Evolutionary conservation across 2,888 invertebrate species (phyloP), one percentile per base, ranked within the genome.

Genomic region (Epinotia bilunana): DNA sequence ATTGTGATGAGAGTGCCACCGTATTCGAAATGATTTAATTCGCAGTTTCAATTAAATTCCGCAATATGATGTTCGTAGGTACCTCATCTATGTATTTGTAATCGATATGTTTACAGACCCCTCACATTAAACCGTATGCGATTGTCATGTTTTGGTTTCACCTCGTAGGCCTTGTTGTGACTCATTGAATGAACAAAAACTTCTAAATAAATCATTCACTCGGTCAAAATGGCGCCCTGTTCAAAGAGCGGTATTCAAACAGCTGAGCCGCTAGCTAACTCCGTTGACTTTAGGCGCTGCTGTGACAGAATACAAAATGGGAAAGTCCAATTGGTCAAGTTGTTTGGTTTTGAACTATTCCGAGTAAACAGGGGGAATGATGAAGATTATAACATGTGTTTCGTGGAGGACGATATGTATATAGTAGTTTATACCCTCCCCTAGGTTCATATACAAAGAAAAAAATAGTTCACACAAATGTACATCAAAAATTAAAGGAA

Each of bases 171-270:
- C 43, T 62, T 46, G 46, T 62, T 23, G 46, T 13, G 28, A 13
- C 49, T 49, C 9, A 49, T 3, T 43, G 53, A 70, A 20, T 33
- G 61, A 61, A 28, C 69, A 28, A 28, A 53, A 62, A 6, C 69
- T 33, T 39, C 49, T 71, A 71, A 60, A 74, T 61, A 74, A 71
- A 61, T 55, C 65, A 55, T 61, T 23, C 70, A 28, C 60, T 74
- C 55, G 46, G 13, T 69, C 57, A 74, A 49, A 65, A 71, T 65
- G 60, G 53, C 73, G 53, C 23, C 43, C 13, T n/a, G 55, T 43
- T 57, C 67, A 68, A 58, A 46, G 68, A 68, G 33, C 55, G n/a
- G 13, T 39, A 43, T 33, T 20, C 70, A 70, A 70, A 74, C 74
- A 70, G 49, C 49, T n/a, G 64, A 53, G 20, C 64, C 63, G 46